Evolutionary conservation across 2,113 vertebrate genomes (phyloP).

Genomic region (Pollachius pollachius): DNA sequence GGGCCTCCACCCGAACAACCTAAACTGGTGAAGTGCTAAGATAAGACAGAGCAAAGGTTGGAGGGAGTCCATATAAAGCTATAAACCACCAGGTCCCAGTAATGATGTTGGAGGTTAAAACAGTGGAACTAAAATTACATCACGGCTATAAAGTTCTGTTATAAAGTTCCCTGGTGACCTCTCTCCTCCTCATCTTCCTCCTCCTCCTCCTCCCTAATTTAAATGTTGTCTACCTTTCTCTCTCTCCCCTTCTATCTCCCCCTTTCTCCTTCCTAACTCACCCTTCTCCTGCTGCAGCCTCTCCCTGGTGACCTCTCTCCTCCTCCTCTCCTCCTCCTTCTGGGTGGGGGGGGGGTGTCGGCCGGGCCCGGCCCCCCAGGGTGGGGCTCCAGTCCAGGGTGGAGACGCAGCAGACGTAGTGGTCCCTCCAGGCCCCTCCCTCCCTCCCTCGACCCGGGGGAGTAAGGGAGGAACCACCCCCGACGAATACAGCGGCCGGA

Average conservation of each 20-base stretch:
- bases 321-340: constrained; percentile 70
- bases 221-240: not conserved
- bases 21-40: too few species aligned
- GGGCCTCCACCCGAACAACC: too few species aligned
- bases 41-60: too few species aligned
- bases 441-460: constrained; percentile 67
- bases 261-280: constrained; percentile 46
- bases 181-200: too few species aligned
- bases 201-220: too few species aligned
- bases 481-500: too few species aligned
- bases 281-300: constrained; percentile 72
- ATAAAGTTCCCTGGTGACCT: too few species aligned
- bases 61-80: too few species aligned
- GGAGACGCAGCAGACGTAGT: constrained; percentile 72
- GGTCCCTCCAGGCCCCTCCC: constrained; percentile 77
- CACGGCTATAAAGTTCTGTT: not conserved
- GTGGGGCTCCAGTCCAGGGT: constrained; percentile 71
- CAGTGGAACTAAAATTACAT: too few species aligned
- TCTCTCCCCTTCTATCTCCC: not conserved
- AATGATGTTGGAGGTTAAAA: too few species aligned
- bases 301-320: constrained; percentile 66
- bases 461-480: constrained; percentile 82
- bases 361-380: constrained; percentile 65
- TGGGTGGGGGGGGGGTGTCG: constrained; percentile 37
- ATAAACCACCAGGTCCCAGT: too few species aligned